A percentile compares a stretch with the other conserved stretches of the same genome.
phyloP scores from a whole-genome alignment of 2,888 invertebrate species.

The Athalia rosae region DNA sequence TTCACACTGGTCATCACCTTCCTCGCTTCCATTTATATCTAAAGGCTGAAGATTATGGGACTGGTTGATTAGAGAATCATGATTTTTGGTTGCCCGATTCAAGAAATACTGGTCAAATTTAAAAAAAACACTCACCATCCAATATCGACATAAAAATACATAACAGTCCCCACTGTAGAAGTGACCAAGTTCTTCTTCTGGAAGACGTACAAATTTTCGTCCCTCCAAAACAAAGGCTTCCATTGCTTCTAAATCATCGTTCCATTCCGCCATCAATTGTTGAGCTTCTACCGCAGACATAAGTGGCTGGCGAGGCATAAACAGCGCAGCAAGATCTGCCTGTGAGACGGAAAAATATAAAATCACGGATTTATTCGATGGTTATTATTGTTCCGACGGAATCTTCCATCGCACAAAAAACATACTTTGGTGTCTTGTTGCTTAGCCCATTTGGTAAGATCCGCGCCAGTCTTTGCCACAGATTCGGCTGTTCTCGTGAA shows the following conservation, averaged over 20 bases:
- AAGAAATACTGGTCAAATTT: too few species aligned
- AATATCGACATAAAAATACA: conserved; percentile 97
- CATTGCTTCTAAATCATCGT: conserved; percentile 98
- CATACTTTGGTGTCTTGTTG: conserved; percentile 88
- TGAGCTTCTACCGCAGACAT: conserved; percentile 91
- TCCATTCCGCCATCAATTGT: conserved; percentile 96
- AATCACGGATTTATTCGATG: neutral
- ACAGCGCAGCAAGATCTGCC: conserved; percentile 95
- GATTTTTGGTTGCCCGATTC: too few species aligned
- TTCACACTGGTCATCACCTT: conserved; percentile 76
- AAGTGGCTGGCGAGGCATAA: conserved; percentile 94
- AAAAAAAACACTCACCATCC: conserved; percentile 76
- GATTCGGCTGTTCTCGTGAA: conserved; percentile 99
- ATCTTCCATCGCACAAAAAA: neutral
- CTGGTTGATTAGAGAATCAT: neutral
- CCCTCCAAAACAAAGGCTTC: conserved; percentile 98
- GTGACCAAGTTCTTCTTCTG: conserved; percentile 93
- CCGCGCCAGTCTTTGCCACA: conserved; percentile 96
- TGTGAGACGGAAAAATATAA: conserved; percentile 67
- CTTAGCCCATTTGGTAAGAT: conserved; percentile 93
- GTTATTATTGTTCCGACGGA: neutral
- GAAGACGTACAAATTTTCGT: conserved; percentile 96
- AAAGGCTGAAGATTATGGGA: conserved; percentile 60
- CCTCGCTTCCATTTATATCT: conserved; percentile 76
- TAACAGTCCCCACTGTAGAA: conserved; percentile 98